A percentile compares a stretch with the other conserved stretches of the same genome.
phyloP scores from a whole-genome alignment of 2,797 vertebrate genomes.

The Tinamus major region DNA sequence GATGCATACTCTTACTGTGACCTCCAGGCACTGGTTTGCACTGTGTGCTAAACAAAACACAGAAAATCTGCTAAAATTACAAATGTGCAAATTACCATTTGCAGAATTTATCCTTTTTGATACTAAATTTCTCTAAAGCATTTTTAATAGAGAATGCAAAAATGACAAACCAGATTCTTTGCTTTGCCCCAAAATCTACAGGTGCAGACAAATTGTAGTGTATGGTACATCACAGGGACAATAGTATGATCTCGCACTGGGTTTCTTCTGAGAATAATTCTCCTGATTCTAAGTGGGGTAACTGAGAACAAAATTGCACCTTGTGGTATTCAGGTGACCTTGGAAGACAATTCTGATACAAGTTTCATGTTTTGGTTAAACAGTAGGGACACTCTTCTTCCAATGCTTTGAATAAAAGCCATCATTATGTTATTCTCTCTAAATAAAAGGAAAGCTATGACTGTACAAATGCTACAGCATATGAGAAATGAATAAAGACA shows the following conservation, averaged over 20 bases:
- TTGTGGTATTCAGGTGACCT: background rate
- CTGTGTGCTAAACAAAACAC: background rate
- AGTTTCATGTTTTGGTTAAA: background rate
- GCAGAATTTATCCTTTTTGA: background rate
- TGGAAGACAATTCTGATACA: background rate
- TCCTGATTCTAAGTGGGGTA: background rate
- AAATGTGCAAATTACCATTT: background rate
- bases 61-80: background rate
- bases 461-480: slow-evolving; percentile 9
- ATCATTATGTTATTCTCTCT: background rate
- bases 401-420: background rate
- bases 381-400: background rate
- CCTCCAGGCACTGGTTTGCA: background rate
- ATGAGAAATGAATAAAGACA: background rate
- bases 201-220: background rate
- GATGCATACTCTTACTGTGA: background rate
- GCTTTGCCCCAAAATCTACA: background rate
- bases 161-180: background rate
- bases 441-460: slow-evolving; percentile 20
- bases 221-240: background rate
- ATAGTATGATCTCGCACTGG: background rate
- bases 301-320: background rate
- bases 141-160: background rate
- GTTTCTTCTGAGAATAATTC: slow-evolving; percentile 15
- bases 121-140: background rate